A percentile compares a stretch with the other conserved stretches of the same genome.
Conservation (phyloP, 2,113 vertebrate genomes). For the Heptranchias perlo region DNA sequence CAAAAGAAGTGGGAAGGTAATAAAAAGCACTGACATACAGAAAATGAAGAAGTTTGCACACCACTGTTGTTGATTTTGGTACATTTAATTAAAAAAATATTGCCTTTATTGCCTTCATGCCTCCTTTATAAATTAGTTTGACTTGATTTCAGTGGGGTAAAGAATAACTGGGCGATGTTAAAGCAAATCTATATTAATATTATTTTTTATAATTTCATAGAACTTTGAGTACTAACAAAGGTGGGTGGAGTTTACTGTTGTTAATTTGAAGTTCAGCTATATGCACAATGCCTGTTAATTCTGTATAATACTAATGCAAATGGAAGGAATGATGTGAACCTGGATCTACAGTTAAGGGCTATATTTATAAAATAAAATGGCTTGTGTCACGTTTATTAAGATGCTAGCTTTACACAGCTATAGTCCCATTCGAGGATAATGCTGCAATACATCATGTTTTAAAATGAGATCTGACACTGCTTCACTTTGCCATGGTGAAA, state of each 20-base stretch:
- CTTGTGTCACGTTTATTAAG: background rate
- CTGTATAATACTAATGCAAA: background rate
- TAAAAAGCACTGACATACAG: background rate
- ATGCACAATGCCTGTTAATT: background rate
- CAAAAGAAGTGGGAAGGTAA: background rate
- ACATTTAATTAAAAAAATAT: background rate
- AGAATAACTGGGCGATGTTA: background rate
- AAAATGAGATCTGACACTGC: background rate
- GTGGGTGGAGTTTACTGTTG: background rate
- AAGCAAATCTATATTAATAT: background rate
- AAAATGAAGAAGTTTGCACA: background rate
- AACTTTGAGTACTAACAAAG: background rate
- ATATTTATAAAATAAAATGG: background rate
- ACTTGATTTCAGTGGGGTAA: background rate
- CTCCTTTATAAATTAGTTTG: background rate
- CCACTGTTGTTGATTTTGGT: background rate
- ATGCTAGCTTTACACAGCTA: background rate
- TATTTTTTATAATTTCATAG: background rate
- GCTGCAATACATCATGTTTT: background rate
- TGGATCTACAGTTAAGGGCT: background rate
- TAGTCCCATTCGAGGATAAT: background rate
- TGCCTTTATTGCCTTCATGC: background rate
- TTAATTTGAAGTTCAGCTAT: background rate
- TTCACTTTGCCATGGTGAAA: background rate
- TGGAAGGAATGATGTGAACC: background rate